Conservation (phyloP, 2,888 invertebrate species). For the Yponomeuta malinellus region DNA sequence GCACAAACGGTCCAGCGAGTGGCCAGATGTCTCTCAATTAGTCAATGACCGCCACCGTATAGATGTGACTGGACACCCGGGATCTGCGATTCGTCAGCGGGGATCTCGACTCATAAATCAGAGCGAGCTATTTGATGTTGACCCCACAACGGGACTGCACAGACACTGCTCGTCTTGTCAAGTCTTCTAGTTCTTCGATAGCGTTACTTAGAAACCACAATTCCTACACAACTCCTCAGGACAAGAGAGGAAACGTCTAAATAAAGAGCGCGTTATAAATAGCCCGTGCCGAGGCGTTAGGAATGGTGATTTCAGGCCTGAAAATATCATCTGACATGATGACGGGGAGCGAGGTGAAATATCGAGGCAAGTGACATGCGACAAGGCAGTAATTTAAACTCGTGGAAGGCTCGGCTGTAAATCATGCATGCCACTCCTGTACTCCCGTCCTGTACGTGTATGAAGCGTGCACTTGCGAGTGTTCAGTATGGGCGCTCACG, state of each 20-base stretch:
- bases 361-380: slow-evolving; percentile 55
- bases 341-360: slow-evolving; percentile 56
- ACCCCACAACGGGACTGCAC: slow-evolving; percentile 39
- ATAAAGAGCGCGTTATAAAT: slow-evolving; percentile 64
- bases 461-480: not conserved
- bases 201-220: slow-evolving; percentile 20
- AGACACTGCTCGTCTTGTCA: slow-evolving; percentile 58
- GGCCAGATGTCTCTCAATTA: slow-evolving; percentile 16
- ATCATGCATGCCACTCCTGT: slow-evolving; percentile 68
- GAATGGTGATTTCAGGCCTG: slow-evolving; percentile 55
- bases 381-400: slow-evolving; percentile 65
- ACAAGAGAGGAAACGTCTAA: slow-evolving; percentile 32
- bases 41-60: slow-evolving; percentile 22
- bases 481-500: slow-evolving; percentile 47
- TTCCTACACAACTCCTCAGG: not conserved
- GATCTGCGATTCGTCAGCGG: slow-evolving; percentile 53
- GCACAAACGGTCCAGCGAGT: not conserved
- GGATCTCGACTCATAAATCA: slow-evolving; percentile 44
- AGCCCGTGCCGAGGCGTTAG: slow-evolving; percentile 47
- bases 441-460: slow-evolving; percentile 12
- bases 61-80: slow-evolving; percentile 12
- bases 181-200: slow-evolving; percentile 29
- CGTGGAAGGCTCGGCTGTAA: slow-evolving; percentile 53
- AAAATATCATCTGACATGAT: slow-evolving; percentile 35
- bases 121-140: slow-evolving; percentile 55